Evolutionary conservation across 2,797 vertebrate genomes (phyloP).

Genomic region (Hippopotamyrus pictus): DNA sequence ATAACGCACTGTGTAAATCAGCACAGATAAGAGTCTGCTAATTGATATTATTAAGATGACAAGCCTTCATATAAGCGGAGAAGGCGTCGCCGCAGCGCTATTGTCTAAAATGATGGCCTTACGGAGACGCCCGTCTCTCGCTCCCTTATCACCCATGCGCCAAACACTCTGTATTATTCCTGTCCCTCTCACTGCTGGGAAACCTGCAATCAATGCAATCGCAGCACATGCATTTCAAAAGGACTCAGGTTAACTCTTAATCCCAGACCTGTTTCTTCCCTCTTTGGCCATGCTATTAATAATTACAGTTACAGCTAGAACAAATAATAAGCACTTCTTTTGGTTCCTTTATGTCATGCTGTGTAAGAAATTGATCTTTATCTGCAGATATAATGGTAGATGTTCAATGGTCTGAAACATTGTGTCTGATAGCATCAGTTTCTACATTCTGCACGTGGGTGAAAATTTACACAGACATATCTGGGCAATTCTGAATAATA

Average conservation of each 20-base stretch:
- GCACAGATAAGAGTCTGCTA: slow-evolving; percentile 10
- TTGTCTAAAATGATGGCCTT: not conserved
- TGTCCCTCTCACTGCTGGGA: not conserved
- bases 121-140: not conserved
- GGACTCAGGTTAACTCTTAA: not conserved
- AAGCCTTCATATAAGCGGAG: not conserved
- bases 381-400: not conserved
- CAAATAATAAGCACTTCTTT: not conserved
- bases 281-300: not conserved
- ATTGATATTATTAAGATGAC: slow-evolving; percentile 1
- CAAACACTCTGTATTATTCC: not conserved
- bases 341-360: not conserved
- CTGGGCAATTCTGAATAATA: not conserved
- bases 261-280: not conserved
- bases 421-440: not conserved
- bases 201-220: not conserved
- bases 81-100: not conserved
- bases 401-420: not conserved
- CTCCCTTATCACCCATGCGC: not conserved
- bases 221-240: not conserved
- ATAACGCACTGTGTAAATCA: not conserved
- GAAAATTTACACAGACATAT: not conserved
- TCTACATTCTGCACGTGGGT: not conserved
- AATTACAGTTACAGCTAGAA: not conserved
- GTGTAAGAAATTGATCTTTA: not conserved